These are phyloP conservation scores for Cylloceria caligata DNA, from an alignment of 2,888 invertebrate genomes.

Conservation along the genomic window DNA sequence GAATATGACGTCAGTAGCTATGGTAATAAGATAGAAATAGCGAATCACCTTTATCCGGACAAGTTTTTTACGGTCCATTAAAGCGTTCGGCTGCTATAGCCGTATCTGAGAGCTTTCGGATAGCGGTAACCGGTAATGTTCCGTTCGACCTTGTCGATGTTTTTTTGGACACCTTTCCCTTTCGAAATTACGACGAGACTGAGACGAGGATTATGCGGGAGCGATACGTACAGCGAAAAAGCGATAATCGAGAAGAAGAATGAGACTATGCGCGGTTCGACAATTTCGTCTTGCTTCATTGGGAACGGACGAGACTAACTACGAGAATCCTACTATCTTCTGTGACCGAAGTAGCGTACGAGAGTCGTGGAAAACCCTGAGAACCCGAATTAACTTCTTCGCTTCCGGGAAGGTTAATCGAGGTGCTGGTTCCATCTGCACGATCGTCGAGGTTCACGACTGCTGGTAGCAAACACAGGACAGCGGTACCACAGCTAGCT, in stretches of 20 bases:
- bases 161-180: slow-evolving; percentile 42
- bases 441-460: slow-evolving; percentile 54
- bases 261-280: slow-evolving; percentile 28
- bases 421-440: slow-evolving; percentile 48
- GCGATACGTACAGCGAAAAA: slow-evolving; percentile 19
- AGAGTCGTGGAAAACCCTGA: slow-evolving; percentile 46
- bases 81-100: slow-evolving; percentile 1
- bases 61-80: slow-evolving; percentile 20
- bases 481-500: slow-evolving; percentile 40
- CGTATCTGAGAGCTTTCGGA: slow-evolving; percentile 13
- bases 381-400: slow-evolving; percentile 57
- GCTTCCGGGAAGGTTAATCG: slow-evolving; percentile 65
- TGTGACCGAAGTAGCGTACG: neutral
- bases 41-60: neutral
- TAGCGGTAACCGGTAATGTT: neutral
- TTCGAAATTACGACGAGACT: slow-evolving; percentile 42
- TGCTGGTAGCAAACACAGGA: neutral
- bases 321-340: slow-evolving; percentile 3
- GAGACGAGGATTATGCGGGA: slow-evolving; percentile 12
- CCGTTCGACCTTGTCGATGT: slow-evolving; percentile 50
- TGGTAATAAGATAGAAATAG: neutral
- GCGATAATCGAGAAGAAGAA: slow-evolving; percentile 14
- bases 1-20: neutral
- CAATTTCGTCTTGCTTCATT: slow-evolving; percentile 47
- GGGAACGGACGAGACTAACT: slow-evolving; percentile 7